phyloP scores from a whole-genome alignment of 2,113 vertebrate genomes.

The Podilymbus podiceps region DNA sequence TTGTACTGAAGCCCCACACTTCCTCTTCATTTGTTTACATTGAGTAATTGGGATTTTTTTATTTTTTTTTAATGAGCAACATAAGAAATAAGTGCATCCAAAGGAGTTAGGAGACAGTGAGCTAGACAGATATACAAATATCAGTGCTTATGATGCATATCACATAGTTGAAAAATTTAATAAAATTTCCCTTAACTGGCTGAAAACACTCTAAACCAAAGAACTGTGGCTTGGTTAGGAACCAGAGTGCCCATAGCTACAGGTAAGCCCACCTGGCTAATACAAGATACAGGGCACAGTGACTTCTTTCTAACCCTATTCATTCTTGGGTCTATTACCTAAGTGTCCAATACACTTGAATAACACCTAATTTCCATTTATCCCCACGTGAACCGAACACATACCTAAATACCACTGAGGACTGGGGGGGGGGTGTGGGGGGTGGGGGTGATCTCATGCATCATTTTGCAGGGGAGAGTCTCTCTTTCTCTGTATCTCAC shows the following conservation, averaged over 20 bases:
- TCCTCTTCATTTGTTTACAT: conserved; percentile 68
- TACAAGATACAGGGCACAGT: not conserved
- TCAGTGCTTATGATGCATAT: not conserved
- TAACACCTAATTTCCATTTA: not conserved
- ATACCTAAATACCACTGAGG: not conserved
- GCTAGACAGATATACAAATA: conserved; percentile 21
- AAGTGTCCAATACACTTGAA: not conserved
- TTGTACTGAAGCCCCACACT: conserved; percentile 44
- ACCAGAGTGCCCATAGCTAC: fast-evolving
- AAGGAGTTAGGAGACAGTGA: conserved; percentile 42
- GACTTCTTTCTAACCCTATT: not conserved
- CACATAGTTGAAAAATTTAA: not conserved
- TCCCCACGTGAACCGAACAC: not conserved
- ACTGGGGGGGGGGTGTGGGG: not conserved
- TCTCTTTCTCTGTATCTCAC: not conserved
- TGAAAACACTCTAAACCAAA: not conserved
- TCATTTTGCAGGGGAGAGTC: not conserved
- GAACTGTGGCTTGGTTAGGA: not conserved
- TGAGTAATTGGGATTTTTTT: conserved; percentile 59
- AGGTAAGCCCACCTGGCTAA: fast-evolving
- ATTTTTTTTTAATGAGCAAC: conserved; percentile 44
- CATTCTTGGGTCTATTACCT: not conserved
- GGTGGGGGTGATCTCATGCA: not conserved
- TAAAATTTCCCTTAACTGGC: conserved; percentile 31
- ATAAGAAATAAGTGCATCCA: conserved; percentile 35